phyloP scores from a whole-genome alignment of 1,140 invertebrate genomes.

The Ruditapes philippinarum region DNA sequence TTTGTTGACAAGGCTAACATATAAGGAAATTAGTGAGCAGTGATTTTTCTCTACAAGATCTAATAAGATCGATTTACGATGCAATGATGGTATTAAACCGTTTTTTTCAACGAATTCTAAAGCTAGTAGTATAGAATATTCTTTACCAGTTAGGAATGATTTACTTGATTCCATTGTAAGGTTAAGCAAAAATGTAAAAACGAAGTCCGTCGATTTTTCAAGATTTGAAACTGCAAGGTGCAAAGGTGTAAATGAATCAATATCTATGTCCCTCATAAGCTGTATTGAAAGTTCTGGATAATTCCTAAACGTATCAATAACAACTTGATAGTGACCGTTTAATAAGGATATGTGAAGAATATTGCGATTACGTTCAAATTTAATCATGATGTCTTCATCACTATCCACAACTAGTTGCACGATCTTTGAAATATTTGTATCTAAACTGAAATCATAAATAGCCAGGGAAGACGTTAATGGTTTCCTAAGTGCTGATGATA shows the following conservation, averaged over 20 bases:
- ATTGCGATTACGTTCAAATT: neutral
- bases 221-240: neutral
- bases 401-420: neutral
- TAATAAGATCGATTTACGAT: neutral
- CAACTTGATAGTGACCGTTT: neutral
- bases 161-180: neutral
- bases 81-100: neutral
- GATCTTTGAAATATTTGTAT: neutral
- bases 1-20: neutral
- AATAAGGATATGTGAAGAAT: neutral
- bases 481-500: neutral
- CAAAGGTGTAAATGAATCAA: neutral
- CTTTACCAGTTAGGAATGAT: neutral
- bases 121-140: neutral
- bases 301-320: neutral
- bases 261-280: neutral
- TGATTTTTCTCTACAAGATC: neutral
- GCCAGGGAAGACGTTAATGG: neutral
- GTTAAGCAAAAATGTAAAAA: neutral
- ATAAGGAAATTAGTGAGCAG: neutral
- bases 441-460: neutral
- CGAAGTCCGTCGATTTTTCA: neutral
- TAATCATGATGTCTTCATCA: neutral
- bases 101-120: neutral
- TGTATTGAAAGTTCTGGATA: neutral